Percentiles rank a stretch among this genome's conserved stretches.
These are phyloP conservation scores for Melikaiella ostensackeni DNA, from an alignment of 2,888 invertebrate genomes.

Conservation along the genomic window DNA sequence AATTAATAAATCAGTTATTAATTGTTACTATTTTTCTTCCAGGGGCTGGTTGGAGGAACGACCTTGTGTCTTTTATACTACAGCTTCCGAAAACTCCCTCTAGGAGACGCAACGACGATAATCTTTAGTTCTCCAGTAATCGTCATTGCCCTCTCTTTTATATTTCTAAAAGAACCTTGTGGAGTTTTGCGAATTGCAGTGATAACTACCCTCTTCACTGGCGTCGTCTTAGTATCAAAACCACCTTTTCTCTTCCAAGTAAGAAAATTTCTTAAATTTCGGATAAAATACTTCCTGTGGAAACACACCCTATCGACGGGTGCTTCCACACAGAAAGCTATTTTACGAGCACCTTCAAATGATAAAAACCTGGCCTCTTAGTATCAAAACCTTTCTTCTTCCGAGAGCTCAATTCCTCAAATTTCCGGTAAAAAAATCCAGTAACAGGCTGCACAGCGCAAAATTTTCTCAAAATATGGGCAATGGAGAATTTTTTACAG, in stretches of 20 bases:
- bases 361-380: too few relatives aligned
- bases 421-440: too few relatives aligned
- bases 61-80: conserved; percentile 77
- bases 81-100: conserved; percentile 77
- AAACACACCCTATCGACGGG: too few relatives aligned
- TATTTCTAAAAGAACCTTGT: conserved; percentile 77
- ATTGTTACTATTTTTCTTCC: conserved; percentile 43
- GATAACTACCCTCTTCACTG: conserved; percentile 75
- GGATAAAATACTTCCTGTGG: neutral
- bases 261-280: conserved; percentile 28
- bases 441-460: too few relatives aligned
- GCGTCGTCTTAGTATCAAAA: conserved; percentile 76
- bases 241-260: conserved; percentile 77
- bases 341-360: too few relatives aligned
- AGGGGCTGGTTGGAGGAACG: conserved; percentile 77
- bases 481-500: too few relatives aligned
- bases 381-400: too few relatives aligned
- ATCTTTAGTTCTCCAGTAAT: conserved; percentile 79
- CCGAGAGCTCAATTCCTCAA: too few relatives aligned
- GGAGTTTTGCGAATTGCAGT: conserved; percentile 76
- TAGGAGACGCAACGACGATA: conserved; percentile 79
- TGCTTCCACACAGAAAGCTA: too few relatives aligned
- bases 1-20: too few relatives aligned
- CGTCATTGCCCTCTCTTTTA: conserved; percentile 76
- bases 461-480: too few relatives aligned